Base-by-base conservation (phyloP, 2,797 vertebrate genomes). In the Borostomias antarcticus region DNA sequence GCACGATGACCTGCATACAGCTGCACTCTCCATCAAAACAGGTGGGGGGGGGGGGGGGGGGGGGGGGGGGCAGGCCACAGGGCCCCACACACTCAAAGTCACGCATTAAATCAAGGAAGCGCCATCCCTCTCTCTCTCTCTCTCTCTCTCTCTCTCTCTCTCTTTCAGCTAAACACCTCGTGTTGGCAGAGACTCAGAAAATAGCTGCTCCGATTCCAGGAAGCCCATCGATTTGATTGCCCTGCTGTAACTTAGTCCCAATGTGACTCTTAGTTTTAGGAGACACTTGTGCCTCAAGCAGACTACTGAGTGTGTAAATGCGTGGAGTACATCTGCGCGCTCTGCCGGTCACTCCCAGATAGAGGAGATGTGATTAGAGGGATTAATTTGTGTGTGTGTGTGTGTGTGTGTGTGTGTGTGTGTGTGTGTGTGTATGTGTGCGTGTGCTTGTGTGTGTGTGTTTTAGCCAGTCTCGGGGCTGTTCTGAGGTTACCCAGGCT, bases 1-100 rank as follows among this genome's bases (percentile, higher is more conserved):
- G 73, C 84, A 87, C 76, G 78, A 79, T 86, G 85, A 89, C 82
- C 86, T 86, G 82, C 79, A 84, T 85, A 86, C 81, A 82, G 72
- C 57, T 69, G 25, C 64, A 62, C 73, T 82, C 77, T 80, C 67
- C 57, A 73, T 82, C 74, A 85, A 61, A 78, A 60, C 29, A 78
- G 81, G 77, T 74, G 76, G 74, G 45, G 29, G 60, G 57, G 19
- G 37, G 64, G 2, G 65, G 70, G n/a, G 77, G 75, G 76, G 74
- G 45, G 29, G 60, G 57, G 19, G 37, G 64, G 2, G 65, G 70
- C 29, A 65, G 29, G 59, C 28, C 66, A 60, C 25, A 54, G 53
- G 45, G 28, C 69, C n/a, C n/a, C 64, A 59, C 64, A 58, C 32
- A 58, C 51, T 72, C 60, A 77, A 79, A 77, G 70, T 77, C 75